Base-by-base conservation (phyloP, 2,797 vertebrate species). In the Lacerta agilis region DNA sequence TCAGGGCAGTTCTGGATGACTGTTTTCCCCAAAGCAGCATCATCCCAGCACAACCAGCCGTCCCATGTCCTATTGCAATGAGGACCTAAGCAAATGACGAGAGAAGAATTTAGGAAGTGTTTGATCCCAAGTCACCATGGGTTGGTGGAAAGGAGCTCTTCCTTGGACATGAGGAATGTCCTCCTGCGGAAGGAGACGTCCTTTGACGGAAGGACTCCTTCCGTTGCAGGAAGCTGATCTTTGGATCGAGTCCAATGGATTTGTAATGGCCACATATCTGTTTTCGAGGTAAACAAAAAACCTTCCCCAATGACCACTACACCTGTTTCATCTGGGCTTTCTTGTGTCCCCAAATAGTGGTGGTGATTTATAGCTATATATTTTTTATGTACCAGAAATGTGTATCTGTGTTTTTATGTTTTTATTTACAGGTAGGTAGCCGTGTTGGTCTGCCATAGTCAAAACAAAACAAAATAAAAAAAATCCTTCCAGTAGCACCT, bases 41-140 rank as follows among this genome's bases (percentile, higher is more conserved):
- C 98, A 0, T 97, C 98, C 99, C 99, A 99, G 88, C 99, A 99
- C 88, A 99, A 90, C 99, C 99, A 99, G 2, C 99, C 99, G 11
- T 99, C 99, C 99, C 99, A 99, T 0, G 99, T 99, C 45, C 98
- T 97, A 93, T 98, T 99, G 95, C 99, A 99, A 94, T 97, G 93
- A n/a, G 96, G 90, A 88, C 97, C 98, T 97, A 25, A 2, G n/a
- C 10, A 87, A 91, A 85, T n/a, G 90, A 72, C 80, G 0, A 86
- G 38, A 91, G 1, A 87, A 4, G 36, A 5, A 15, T 13, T 5
- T 79, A 79, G 73, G 29, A 90, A 93, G 61, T 20, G 72, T n/a
- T 5, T 72, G 5, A 3, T 7, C 18, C 18, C 41, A 3, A 73
- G 86, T 86, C 58, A n/a, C 27, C 64, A 71, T 43, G 18, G 73